Evolutionary conservation across 2,888 invertebrate genomes (phyloP).

Genomic region (Tortricodes alternella): DNA sequence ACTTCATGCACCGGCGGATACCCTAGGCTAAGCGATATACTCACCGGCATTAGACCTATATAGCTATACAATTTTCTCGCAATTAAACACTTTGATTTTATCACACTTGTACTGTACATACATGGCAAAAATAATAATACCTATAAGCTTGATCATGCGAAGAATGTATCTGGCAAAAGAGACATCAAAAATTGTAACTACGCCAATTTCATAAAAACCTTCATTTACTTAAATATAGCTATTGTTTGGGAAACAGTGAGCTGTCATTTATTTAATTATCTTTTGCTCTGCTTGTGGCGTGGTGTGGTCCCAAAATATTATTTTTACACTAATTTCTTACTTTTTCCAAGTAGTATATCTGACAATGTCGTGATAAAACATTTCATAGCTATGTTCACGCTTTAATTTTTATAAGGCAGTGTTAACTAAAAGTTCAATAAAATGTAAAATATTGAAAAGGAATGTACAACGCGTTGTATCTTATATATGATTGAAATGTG

Average conservation of each 20-base stretch:
- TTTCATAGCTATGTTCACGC: background rate
- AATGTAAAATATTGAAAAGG: slow-evolving; percentile 36
- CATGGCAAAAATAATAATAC: slow-evolving; percentile 61
- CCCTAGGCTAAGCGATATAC: slow-evolving; percentile 51
- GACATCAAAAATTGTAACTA: slow-evolving; percentile 5
- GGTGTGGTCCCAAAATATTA: slow-evolving; percentile 21
- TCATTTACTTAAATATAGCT: slow-evolving; percentile 33
- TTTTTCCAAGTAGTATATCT: background rate
- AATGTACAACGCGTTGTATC: slow-evolving; percentile 38
- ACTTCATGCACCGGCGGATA: slow-evolving; percentile 54
- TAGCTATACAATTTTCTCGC: slow-evolving; percentile 43
- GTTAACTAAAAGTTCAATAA: background rate
- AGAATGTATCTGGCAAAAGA: slow-evolving; percentile 26
- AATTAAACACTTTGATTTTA: slow-evolving; percentile 47
- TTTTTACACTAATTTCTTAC: background rate
- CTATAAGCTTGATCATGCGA: slow-evolving; percentile 45
- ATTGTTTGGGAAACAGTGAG: slow-evolving; percentile 32
- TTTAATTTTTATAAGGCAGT: background rate
- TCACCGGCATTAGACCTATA: slow-evolving; percentile 44
- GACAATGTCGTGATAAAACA: background rate
- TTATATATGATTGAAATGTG: slow-evolving; percentile 5
- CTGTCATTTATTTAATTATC: background rate
- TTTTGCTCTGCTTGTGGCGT: slow-evolving; percentile 11
- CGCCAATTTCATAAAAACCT: slow-evolving; percentile 3
- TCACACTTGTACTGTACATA: slow-evolving; percentile 75